A percentile compares a stretch with the other conserved stretches of the same genome.
These are phyloP conservation scores for Danaus melanippus DNA, from an alignment of 1,140 invertebrate genomes.

Conservation along the genomic window DNA sequence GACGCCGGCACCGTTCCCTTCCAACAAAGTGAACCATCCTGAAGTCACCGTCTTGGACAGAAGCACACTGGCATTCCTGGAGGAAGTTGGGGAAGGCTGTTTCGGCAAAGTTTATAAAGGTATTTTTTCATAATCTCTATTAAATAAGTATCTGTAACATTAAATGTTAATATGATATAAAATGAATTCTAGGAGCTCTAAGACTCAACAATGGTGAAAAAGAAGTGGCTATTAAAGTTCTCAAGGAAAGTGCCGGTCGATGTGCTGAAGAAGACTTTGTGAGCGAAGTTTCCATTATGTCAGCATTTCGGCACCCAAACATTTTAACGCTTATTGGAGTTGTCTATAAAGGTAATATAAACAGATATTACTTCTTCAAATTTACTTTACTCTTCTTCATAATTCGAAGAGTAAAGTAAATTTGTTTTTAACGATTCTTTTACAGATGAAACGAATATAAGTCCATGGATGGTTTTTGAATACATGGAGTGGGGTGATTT, in stretches of 20 bases:
- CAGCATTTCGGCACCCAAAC: slow-evolving; percentile 88
- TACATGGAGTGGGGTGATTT: slow-evolving; percentile 93
- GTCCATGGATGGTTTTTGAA: slow-evolving; percentile 95
- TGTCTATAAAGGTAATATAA: slow-evolving; percentile 78
- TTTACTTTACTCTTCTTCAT: too few species aligned
- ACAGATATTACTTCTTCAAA: too few species aligned
- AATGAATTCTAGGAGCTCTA: slow-evolving; percentile 72
- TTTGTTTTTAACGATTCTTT: slow-evolving; percentile 4
- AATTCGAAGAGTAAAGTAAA: too few species aligned
- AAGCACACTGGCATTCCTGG: slow-evolving; percentile 78
- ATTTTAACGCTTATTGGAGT: slow-evolving; percentile 89
- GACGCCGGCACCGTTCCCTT: slow-evolving; percentile 20
- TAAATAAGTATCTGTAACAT: slow-evolving; percentile 1
- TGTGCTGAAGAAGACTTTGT: slow-evolving; percentile 89
- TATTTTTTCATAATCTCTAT: slow-evolving; percentile 40
- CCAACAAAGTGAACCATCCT: slow-evolving; percentile 52
- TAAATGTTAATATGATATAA: neutral
- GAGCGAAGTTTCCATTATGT: slow-evolving; percentile 92
- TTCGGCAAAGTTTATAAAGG: slow-evolving; percentile 95
- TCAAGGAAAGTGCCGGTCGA: slow-evolving; percentile 86
- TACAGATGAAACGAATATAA: slow-evolving; percentile 76
- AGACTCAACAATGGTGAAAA: slow-evolving; percentile 58
- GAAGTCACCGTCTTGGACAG: slow-evolving; percentile 75
- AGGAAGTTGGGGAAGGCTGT: slow-evolving; percentile 91
- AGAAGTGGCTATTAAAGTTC: slow-evolving; percentile 87